Base-by-base conservation (phyloP, 2,888 invertebrate species). In the Mactromeris polynyma region DNA sequence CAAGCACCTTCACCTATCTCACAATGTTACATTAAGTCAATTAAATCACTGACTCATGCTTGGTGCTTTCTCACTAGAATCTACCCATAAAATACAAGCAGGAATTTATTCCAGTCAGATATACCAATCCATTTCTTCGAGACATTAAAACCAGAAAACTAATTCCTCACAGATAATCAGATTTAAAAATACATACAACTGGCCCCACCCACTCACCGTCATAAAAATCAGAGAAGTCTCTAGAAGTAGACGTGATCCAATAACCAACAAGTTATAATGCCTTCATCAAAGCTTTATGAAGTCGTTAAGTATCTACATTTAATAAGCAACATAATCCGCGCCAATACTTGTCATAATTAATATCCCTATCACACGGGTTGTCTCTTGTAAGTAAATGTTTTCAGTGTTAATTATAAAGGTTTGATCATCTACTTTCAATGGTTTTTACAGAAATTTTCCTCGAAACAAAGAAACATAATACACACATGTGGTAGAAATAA, bases 341-440 rank as follows among this genome's bases (percentile, higher is more conserved):
- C 84, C 78, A 84, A 84, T 84, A 84, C 77, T 84, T 78, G 84
- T 84, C 78, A 84, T 84, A 84, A 84, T 84, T 84, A 78, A 84
- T 78, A 78, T 36, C 54, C 33, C 77, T 84, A 78, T 84, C 84
- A 84, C 33, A 21, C 77, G 78, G n/a, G 78, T n/a, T 78, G 78
- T 54, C 54, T 46, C 36, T 51, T 78, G 46, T 84, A 21, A 33
- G 77, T 36, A 78, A 84, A 77, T 31, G 31, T 73, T 40, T 78
- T 54, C 33, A n/a, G 51, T 31, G 21, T 33, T 54, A 51, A 81
- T 81, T 81, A 54, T 26, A 31, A n/a, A 42, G 14, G 9, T 79
- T 79, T 40, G 79, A 46, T 83, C 69, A 73, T 69, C 31, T 69
- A 73, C 31, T 9, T 73, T 73, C 33, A 33, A 36, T 19, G 26